A percentile compares a stretch with the other conserved stretches of the same genome.
These are phyloP conservation scores for Drosophila algonquin DNA, from an alignment of 2,888 invertebrate species.

Conservation along the genomic window DNA sequence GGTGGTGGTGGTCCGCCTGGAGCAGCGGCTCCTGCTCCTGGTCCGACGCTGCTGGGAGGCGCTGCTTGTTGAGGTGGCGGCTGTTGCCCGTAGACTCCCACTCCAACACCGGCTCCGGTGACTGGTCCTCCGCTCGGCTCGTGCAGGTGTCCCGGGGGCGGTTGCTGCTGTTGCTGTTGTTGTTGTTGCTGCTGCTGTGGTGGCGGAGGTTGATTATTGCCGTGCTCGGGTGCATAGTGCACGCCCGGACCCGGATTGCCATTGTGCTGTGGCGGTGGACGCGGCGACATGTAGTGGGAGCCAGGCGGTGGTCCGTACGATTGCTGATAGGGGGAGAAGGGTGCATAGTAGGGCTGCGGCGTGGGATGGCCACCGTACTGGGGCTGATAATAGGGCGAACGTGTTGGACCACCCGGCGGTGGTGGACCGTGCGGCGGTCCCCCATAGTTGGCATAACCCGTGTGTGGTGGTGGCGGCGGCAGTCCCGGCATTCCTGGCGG, in stretches of 20 bases:
- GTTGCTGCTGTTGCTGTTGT: conserved; percentile 43
- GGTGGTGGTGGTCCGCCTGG: conserved; percentile 30
- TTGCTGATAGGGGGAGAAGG: conserved; percentile 83
- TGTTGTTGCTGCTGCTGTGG: conserved; percentile 50
- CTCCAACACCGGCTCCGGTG: conserved; percentile 17
- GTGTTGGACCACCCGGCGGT: conserved; percentile 77
- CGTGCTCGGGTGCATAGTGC: conserved; percentile 53
- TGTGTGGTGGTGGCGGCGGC: conserved; percentile 79
- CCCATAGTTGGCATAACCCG: conserved; percentile 82
- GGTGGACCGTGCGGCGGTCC: conserved; percentile 69
- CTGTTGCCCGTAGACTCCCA: conserved; percentile 41
- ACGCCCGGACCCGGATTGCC: conserved; percentile 51
- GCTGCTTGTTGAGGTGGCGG: conserved; percentile 40
- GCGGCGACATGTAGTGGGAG: conserved; percentile 80
- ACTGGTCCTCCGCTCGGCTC: conserved; percentile 62
- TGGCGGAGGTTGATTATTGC: conserved; percentile 57
- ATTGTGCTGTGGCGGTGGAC: conserved; percentile 78
- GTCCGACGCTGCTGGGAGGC: conserved; percentile 38
- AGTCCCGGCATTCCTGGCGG: conserved; percentile 80
- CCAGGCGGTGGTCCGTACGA: conserved; percentile 82
- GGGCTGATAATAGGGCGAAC: conserved; percentile 83
- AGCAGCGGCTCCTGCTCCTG: conserved; percentile 30
- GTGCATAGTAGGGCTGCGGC: conserved; percentile 82
- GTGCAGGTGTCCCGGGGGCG: conserved; percentile 62
- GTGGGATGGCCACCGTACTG: conserved; percentile 83